A percentile compares a stretch with the other conserved stretches of the same genome.
These are phyloP conservation scores for Corapipo altera DNA, from an alignment of 2,113 vertebrate species.

Conservation along the genomic window DNA sequence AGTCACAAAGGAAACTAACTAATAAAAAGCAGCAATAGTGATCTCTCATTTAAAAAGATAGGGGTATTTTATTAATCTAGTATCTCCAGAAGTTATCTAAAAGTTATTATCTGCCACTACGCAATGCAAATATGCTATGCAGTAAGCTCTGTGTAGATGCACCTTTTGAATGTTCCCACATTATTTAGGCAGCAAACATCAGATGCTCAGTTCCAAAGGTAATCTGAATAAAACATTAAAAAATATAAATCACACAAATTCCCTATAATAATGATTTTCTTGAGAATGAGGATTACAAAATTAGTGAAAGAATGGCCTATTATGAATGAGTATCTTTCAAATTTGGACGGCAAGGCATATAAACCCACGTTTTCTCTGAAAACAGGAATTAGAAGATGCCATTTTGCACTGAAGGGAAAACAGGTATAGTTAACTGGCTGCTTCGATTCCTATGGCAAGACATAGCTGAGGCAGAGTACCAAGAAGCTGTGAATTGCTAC, in stretches of 20 bases:
- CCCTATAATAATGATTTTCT: neutral
- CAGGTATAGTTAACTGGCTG: neutral
- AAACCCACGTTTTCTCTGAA: neutral
- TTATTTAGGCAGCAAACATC: neutral
- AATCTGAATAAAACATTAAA: neutral
- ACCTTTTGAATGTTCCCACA: neutral
- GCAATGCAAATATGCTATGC: neutral
- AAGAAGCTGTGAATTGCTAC: neutral
- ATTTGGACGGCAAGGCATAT: neutral
- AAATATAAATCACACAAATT: neutral
- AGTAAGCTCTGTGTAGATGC: neutral
- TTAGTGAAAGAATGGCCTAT: neutral
- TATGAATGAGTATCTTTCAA: neutral
- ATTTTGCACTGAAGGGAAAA: neutral
- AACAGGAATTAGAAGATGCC: neutral
- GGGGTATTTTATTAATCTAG: neutral
- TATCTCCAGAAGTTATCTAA: neutral
- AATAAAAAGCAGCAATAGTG: neutral
- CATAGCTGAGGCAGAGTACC: neutral
- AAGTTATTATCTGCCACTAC: neutral
- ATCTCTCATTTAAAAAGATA: neutral
- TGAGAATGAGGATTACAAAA: neutral
- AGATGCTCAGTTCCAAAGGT: neutral
- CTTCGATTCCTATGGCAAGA: neutral
- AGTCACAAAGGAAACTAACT: constrained; percentile 49